Conservation (phyloP, 2,888 invertebrate genomes). For the Agonopterix heracliana region DNA sequence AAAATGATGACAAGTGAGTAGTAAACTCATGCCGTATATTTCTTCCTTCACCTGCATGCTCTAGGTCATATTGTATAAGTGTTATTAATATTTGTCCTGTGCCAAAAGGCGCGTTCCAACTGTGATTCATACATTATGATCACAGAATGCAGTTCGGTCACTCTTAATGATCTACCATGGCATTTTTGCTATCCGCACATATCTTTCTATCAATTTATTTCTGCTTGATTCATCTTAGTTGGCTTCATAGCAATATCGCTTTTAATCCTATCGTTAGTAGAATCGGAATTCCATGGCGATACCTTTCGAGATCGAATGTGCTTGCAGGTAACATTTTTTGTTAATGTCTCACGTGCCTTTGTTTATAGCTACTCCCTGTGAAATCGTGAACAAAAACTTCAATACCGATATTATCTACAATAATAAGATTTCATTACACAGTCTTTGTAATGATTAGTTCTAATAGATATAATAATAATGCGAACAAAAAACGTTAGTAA, state of each 20-base stretch:
- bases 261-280: slow-evolving; percentile 8
- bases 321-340: slow-evolving; percentile 50
- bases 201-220: slow-evolving; percentile 4
- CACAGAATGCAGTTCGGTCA: slow-evolving; percentile 9
- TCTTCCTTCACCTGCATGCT: slow-evolving; percentile 38
- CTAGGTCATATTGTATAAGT: slow-evolving; percentile 41
- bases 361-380: slow-evolving; percentile 35
- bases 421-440: background rate
- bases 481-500: background rate
- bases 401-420: background rate
- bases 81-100: slow-evolving; percentile 49
- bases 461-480: background rate
- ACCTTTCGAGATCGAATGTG: slow-evolving; percentile 20
- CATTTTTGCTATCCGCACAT: slow-evolving; percentile 35
- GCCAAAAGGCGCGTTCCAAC: slow-evolving; percentile 51
- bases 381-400: slow-evolving; percentile 27
- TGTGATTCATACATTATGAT: slow-evolving; percentile 47
- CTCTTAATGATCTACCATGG: slow-evolving; percentile 32
- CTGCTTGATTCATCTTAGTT: slow-evolving; percentile 9
- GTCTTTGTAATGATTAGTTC: background rate
- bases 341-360: slow-evolving; percentile 38
- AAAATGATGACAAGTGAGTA: slow-evolving; percentile 1
- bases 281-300: slow-evolving; percentile 25
- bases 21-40: slow-evolving; percentile 9
- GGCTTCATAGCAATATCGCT: slow-evolving; percentile 20